These are phyloP conservation scores for Halisarca cf. caerulea DNA, from an alignment of 37 sponge, comb jelly and placozoan species.

Conservation along the genomic window DNA sequence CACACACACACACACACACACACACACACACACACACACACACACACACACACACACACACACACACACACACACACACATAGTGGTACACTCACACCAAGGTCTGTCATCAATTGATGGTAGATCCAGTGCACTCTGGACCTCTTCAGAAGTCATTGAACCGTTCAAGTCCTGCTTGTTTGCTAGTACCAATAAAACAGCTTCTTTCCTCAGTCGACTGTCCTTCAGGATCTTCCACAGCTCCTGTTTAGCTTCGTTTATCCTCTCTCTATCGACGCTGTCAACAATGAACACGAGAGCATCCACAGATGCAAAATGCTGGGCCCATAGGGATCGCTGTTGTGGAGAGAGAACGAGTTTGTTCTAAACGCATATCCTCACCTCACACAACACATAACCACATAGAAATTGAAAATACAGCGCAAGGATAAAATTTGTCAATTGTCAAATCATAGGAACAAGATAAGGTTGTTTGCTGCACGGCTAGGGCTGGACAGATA, in stretches of 20 bases:
- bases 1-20: no score
- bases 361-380: no score
- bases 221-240: conserved; percentile 32
- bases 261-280: conserved; percentile 36
- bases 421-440: no score
- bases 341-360: no score
- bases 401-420: no score
- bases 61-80: no score
- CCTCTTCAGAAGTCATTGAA: conserved; percentile 14
- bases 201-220: conserved; percentile 25
- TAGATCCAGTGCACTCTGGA: conserved; percentile 22
- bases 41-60: no score
- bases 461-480: no score
- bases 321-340: conserved; percentile 40
- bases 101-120: background rate
- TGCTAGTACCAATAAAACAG: conserved; percentile 37
- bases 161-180: conserved; percentile 44
- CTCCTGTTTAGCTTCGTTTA: conserved; percentile 30
- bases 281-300: conserved; percentile 49
- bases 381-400: no score
- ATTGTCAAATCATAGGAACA: no score
- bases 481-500: no score
- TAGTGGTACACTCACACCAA: conserved; percentile 37
- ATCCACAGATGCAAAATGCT: conserved; percentile 28
- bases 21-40: no score